These are phyloP conservation scores for Antheraea pernyi DNA, from an alignment of 1,140 invertebrate species.

Conservation along the genomic window DNA sequence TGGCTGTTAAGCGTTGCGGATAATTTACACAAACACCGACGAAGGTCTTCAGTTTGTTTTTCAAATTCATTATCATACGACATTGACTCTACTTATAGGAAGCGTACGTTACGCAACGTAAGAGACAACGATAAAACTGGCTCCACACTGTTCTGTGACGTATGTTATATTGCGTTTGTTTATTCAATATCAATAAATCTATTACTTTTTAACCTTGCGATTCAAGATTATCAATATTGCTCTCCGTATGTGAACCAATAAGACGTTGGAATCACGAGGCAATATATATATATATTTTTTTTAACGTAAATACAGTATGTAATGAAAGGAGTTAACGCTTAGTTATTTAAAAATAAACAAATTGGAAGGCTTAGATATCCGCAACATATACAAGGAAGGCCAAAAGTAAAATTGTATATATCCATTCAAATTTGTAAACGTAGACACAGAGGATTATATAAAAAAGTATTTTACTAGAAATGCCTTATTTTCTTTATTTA, in stretches of 20 bases:
- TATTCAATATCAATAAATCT: neutral
- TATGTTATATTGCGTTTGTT: neutral
- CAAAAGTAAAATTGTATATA: too few relatives aligned
- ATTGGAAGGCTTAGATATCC: too few relatives aligned
- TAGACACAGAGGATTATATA: too few relatives aligned
- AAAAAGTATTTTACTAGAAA: too few relatives aligned
- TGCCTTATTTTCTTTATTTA: too few relatives aligned
- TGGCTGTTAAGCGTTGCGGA: neutral
- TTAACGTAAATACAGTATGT: too few relatives aligned
- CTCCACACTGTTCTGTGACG: neutral
- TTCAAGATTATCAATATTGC: neutral
- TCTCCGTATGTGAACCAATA: neutral
- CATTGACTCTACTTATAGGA: slow-evolving; percentile 23
- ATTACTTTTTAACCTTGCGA: neutral
- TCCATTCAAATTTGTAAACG: too few relatives aligned
- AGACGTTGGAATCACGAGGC: neutral
- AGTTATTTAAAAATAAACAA: too few relatives aligned
- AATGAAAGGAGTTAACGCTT: too few relatives aligned
- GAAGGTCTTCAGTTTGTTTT: slow-evolving; percentile 22
- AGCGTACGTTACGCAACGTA: slow-evolving; percentile 10
- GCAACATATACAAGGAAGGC: too few relatives aligned
- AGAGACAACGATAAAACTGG: slow-evolving; percentile 3
- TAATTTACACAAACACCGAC: slow-evolving; percentile 7
- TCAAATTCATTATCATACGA: slow-evolving; percentile 26
- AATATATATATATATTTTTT: neutral